Evolutionary conservation across 2,797 vertebrate species (phyloP), one percentile per base, ranked within the genome.

Genomic region (Euthynnus affinis): DNA sequence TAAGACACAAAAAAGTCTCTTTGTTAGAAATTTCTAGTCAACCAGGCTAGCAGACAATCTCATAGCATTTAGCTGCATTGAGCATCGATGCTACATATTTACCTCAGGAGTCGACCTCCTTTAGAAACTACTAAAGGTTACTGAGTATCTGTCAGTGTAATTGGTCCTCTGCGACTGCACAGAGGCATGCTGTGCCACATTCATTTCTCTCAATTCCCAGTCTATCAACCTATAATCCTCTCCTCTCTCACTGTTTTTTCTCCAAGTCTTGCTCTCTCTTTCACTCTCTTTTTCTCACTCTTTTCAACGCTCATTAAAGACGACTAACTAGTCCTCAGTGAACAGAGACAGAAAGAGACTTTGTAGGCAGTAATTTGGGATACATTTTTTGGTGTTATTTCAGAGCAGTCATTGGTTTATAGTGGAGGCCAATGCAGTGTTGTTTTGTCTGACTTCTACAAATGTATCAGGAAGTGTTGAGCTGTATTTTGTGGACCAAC

Each of bases 51-150:
- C 51, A 40, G 70, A 72, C 63, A 53, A 12, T 49, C 46, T 84
- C 18, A 0, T 63, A 83, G 73, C 44, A 73, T 42, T 65, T 76
- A 34, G 48, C 66, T 55, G 70, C 72, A 69, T 34, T 75, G 76
- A 83, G 76, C 58, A 59, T 40, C 6, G 68, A 56, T 70, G 78
- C 57, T 78, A 23, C 53, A 46, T 73, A 70, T 90, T 88, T 82
- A 82, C 79, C 52, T 73, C 73, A 62, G 40, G 69, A 86, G 60
- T 81, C 15, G 5, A 84, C 87, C 78, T 83, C 76, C 46, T 88
- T 89, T 75, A 84, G 81, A 85, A 78, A 57, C 60, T 22, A 78
- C 60, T 85, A 82, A 88, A 86, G 89, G 86, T 91, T 85, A 82
- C 78, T 14, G 74, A 84, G 46, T 64, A 67, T 84, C 82, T 87